These are phyloP conservation scores for Eupithecia inturbata DNA, from an alignment of 2,888 invertebrate species.

Conservation along the genomic window DNA sequence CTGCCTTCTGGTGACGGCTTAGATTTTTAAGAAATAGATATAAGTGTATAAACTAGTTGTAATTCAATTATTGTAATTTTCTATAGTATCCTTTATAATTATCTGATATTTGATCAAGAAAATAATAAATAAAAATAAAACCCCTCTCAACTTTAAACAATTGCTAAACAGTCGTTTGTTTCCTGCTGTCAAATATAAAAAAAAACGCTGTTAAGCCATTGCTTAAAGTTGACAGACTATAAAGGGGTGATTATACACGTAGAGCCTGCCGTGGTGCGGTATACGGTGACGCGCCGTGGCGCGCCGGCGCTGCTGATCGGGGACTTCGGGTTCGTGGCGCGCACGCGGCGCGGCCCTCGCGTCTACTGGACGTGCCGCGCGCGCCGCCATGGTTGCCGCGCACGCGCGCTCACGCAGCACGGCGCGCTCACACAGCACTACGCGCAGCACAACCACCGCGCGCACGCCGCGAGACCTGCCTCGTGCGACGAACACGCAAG, in stretches of 20 bases:
- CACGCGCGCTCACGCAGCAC: slow-evolving; percentile 69
- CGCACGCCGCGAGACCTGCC: slow-evolving; percentile 57
- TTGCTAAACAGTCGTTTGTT: neutral
- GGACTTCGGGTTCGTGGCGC: slow-evolving; percentile 71
- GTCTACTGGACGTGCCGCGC: slow-evolving; percentile 78
- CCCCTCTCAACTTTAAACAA: neutral
- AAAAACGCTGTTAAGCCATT: neutral
- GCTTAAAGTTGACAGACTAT: neutral
- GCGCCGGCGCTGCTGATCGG: slow-evolving; percentile 73
- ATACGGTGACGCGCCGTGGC: slow-evolving; percentile 76
- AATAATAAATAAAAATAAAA: too few relatives aligned
- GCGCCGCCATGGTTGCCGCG: slow-evolving; percentile 66
- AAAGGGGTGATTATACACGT: slow-evolving; percentile 23
- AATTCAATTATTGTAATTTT: too few relatives aligned
- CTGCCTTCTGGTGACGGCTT: too few relatives aligned
- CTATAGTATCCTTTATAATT: too few relatives aligned
- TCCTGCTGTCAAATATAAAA: neutral
- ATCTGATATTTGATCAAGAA: too few relatives aligned
- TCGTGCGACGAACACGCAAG: slow-evolving; percentile 62
- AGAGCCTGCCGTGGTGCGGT: slow-evolving; percentile 62
- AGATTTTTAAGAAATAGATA: too few relatives aligned
- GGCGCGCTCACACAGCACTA: slow-evolving; percentile 63
- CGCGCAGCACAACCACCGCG: slow-evolving; percentile 64
- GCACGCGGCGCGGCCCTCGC: slow-evolving; percentile 72
- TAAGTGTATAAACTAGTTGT: too few relatives aligned